Base-by-base conservation (phyloP, 2,888 invertebrate species). In the Falcaria lacertinaria region DNA sequence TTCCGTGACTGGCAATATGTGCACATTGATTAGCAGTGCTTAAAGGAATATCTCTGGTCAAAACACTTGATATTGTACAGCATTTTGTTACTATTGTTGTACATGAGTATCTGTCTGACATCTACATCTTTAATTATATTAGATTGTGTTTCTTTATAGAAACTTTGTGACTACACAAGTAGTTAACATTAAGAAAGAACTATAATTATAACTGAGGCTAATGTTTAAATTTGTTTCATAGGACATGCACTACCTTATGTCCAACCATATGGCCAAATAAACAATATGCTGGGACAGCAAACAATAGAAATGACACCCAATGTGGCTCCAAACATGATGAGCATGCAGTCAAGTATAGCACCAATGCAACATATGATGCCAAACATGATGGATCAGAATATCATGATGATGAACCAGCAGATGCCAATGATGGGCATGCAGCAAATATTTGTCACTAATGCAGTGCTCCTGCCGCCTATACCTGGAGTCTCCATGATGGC, bases 381-480 rank as follows among this genome's bases (percentile, higher is more conserved):
- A 19, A 67, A 63, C 32, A 85, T 91, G 74, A 89, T 92, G 73
- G 92, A 92, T 56, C 92, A 91, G 0, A 90, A 83, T 50, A 90
- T 92, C 84, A 91, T 92, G 64, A 64, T 75, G 63, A 67, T 79
- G 62, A 71, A 74, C 15, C 71, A 69, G 25, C 68, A 66, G 44
- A 66, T 74, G 55, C 53, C 64, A 17, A 48, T 61, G 34, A 51
- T 67, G 28, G n/a, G 43, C 0, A 72, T 61, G 28, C 80, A 79
- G 41, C 62, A 73, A 0, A 68, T 83, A 6, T 78, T 47, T 60
- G 92, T 95, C 47, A 94, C 94, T 68, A 92, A 91, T 6, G 96
- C 95, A 60, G 94, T 95, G 0, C 82, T 98, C 22, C 93, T 97
- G 55, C 96, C 97, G 0, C 97, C 97, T 0, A 93, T 95, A 69